Evolutionary conservation across 1,140 invertebrate species (phyloP).

Genomic region (Amphibalanus amphitrite): DNA sequence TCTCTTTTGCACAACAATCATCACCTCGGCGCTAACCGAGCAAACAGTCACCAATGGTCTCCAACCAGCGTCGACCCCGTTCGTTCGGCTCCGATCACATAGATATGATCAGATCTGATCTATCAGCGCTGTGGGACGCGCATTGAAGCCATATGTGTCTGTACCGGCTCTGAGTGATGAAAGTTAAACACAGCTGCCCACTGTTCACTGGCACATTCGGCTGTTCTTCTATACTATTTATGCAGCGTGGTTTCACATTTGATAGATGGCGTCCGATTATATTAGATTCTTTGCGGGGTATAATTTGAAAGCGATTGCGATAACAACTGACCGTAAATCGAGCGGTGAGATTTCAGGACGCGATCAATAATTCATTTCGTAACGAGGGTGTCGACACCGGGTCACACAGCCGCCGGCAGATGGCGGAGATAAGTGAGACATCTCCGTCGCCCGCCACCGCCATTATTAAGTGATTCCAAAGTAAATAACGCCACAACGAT

Average conservation of each 20-base stretch:
- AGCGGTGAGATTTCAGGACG: background rate
- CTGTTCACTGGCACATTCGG: background rate
- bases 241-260: background rate
- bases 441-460: background rate
- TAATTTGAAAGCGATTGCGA: slow-evolving; percentile 1
- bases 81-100: too few relatives aligned
- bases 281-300: slow-evolving; percentile 1
- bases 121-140: too few relatives aligned
- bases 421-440: background rate
- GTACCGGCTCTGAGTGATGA: background rate
- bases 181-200: background rate
- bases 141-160: background rate
- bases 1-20: too few relatives aligned
- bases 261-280: background rate
- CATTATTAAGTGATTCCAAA: background rate
- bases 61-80: too few relatives aligned
- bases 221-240: background rate
- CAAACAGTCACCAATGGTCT: too few relatives aligned
- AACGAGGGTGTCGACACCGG: background rate
- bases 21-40: too few relatives aligned
- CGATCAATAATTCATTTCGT: background rate
- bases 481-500: background rate
- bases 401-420: background rate
- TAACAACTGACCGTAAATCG: background rate
- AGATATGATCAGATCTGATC: too few relatives aligned